Percentiles rank a stretch among this genome's conserved stretches.
phyloP scores from a whole-genome alignment of 2,888 invertebrate species.

The Heliconius erato region DNA sequence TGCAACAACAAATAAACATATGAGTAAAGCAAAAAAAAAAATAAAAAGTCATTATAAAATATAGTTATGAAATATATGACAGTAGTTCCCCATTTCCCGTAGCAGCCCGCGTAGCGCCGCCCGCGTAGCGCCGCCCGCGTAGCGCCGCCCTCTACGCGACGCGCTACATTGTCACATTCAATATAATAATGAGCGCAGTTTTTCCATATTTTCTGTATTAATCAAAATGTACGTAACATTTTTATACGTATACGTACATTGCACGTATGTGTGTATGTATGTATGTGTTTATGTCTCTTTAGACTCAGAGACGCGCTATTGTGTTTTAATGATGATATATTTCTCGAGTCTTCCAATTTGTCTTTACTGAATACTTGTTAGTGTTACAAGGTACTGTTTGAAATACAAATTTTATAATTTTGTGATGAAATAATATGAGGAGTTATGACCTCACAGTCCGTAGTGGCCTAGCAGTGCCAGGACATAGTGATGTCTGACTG shows the following conservation, averaged over 20 bases:
- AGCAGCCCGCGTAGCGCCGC: not conserved
- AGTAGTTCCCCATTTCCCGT: not conserved
- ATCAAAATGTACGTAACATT: not conserved
- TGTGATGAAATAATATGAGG: too few relatives aligned
- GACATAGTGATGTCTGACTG: too few relatives aligned
- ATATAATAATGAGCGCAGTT: conserved; percentile 28
- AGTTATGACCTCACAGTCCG: too few relatives aligned
- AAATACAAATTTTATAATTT: not conserved
- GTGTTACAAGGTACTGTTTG: too few relatives aligned
- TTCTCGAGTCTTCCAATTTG: not conserved
- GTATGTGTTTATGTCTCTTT: not conserved
- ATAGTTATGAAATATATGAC: not conserved
- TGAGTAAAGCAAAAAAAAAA: not conserved
- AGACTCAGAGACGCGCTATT: not conserved
- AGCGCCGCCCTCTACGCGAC: not conserved
- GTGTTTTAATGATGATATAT: conserved; percentile 17
- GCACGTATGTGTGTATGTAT: not conserved
- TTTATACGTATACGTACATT: not conserved
- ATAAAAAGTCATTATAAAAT: not conserved
- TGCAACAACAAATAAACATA: not conserved
- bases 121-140: not conserved
- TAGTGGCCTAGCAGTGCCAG: too few relatives aligned
- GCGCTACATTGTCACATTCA: conserved; percentile 21
- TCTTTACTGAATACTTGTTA: not conserved
- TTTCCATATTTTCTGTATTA: conserved; percentile 23